Percentiles rank a stretch among this genome's conserved stretches.
These are phyloP conservation scores for Hyla sarda DNA, from an alignment of 2,113 vertebrate genomes.

Conservation along the genomic window DNA sequence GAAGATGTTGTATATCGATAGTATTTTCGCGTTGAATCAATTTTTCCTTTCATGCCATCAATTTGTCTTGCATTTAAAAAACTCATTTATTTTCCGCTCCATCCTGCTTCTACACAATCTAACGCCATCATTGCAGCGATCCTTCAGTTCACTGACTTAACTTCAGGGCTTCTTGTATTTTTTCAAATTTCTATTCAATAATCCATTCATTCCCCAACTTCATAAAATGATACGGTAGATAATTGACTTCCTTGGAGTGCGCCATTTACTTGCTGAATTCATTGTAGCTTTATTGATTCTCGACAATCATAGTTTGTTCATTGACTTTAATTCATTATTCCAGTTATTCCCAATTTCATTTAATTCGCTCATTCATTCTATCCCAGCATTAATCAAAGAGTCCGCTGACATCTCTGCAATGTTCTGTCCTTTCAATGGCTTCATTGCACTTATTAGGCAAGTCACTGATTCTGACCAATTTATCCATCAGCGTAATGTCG, in stretches of 20 bases:
- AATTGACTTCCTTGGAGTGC: background rate
- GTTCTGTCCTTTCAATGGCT: background rate
- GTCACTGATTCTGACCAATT: background rate
- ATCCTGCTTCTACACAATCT: background rate
- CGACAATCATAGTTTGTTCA: background rate
- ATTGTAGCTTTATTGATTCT: conserved; percentile 8
- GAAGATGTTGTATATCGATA: background rate
- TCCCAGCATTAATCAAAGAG: background rate
- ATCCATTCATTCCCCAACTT: background rate
- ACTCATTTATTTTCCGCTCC: background rate
- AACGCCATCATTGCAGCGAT: background rate
- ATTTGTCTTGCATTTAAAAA: background rate
- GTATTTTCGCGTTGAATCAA: background rate
- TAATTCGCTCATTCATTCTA: background rate
- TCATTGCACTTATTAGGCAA: background rate
- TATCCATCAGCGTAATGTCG: background rate
- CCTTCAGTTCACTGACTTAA: background rate
- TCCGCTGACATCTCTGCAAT: background rate
- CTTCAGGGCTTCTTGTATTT: background rate
- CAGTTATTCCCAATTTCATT: background rate
- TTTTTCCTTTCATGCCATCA: background rate
- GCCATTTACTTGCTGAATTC: background rate
- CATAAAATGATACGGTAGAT: background rate
- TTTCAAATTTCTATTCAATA: background rate
- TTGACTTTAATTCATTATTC: conserved; percentile 1